phyloP scores from a whole-genome alignment of 2,888 invertebrate species.

The Sminthurinus aureus region DNA sequence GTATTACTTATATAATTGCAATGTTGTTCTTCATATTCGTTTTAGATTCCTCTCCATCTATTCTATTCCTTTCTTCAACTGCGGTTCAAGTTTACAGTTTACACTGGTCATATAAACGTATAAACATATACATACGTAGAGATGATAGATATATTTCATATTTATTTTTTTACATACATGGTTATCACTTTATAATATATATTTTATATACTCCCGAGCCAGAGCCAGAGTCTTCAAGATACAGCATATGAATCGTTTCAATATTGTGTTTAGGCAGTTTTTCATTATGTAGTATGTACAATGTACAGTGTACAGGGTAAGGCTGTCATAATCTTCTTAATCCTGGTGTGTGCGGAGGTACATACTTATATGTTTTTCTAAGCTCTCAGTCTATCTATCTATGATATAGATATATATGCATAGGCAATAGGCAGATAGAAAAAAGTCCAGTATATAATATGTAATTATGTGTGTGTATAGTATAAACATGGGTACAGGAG shows the following conservation, averaged over 20 bases:
- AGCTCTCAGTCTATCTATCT: background rate
- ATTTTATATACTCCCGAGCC: too few species aligned
- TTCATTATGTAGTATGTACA: constrained; percentile 11
- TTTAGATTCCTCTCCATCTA: background rate
- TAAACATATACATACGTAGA: too few species aligned
- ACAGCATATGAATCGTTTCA: constrained; percentile 14
- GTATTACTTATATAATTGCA: background rate
- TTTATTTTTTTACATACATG: too few species aligned
- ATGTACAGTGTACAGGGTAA: background rate
- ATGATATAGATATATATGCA: background rate
- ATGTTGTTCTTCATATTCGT: background rate
- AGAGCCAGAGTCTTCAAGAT: background rate
- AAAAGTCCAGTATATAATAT: background rate
- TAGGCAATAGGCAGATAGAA: background rate
- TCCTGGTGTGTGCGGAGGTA: constrained; percentile 18
- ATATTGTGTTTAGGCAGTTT: constrained; percentile 23
- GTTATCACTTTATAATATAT: too few species aligned
- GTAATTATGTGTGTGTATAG: background rate
- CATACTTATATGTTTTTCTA: constrained; percentile 10
- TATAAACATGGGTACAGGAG: too few species aligned
- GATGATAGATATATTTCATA: too few species aligned
- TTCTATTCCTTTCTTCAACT: background rate
- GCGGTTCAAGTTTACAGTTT: background rate
- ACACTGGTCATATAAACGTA: too few species aligned
- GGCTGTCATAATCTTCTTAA: constrained; percentile 31